phyloP scores from a whole-genome alignment of 1,140 invertebrate species.

The Rhopalosiphum maidis region DNA sequence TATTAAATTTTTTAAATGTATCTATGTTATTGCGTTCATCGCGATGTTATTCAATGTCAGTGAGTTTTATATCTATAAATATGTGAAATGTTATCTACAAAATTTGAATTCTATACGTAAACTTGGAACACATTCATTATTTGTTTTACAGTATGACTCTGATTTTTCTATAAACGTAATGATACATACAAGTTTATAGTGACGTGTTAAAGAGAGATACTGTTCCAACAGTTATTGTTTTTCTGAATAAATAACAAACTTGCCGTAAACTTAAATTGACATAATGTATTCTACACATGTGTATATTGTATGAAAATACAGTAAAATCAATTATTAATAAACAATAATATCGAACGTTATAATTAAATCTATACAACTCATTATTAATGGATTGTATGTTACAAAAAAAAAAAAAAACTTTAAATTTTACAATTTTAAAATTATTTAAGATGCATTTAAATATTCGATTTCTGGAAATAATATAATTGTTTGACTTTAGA shows the following conservation, averaged over 20 bases:
- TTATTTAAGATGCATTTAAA: not conserved
- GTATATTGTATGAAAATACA: not conserved
- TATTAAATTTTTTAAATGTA: not conserved
- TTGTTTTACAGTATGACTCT: not conserved
- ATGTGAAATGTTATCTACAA: not conserved
- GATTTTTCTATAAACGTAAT: not conserved
- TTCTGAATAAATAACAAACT: not conserved
- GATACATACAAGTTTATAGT: not conserved
- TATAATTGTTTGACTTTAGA: not conserved
- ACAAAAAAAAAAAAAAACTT: no score
- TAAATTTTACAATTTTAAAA: not conserved
- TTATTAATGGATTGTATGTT: no score
- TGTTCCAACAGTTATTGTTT: not conserved
- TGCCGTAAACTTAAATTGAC: not conserved
- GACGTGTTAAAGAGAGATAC: not conserved
- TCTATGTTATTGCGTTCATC: not conserved
- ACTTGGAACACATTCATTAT: not conserved
- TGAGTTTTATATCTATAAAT: not conserved
- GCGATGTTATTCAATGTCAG: no score
- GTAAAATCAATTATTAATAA: not conserved
- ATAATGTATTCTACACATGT: not conserved
- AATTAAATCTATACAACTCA: not conserved
- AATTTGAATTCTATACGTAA: not conserved
- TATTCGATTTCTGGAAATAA: not conserved
- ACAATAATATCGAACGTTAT: not conserved